Evolutionary conservation across 2,113 vertebrate species (phyloP).

Genomic region (Globicephala melas): DNA sequence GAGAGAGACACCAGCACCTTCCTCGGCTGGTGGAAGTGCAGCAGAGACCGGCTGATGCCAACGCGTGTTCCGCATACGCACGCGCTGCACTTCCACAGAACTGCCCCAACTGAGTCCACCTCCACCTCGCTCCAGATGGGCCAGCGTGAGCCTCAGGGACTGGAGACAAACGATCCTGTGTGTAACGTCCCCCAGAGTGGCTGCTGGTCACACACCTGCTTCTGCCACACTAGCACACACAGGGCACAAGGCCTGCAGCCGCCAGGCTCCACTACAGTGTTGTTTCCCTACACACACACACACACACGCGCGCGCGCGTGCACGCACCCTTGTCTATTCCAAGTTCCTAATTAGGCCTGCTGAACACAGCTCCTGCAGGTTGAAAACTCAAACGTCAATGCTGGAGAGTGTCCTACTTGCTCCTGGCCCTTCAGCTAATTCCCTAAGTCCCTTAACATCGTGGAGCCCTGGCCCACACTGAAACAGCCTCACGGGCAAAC

Average conservation of each 20-base stretch:
- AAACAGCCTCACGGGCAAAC: background rate
- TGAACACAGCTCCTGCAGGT: background rate
- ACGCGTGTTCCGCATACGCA: fast-evolving
- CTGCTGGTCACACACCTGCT: fast-evolving
- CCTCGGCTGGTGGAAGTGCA: fast-evolving
- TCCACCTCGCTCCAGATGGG: fast-evolving
- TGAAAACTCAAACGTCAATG: background rate
- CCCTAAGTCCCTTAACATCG: background rate
- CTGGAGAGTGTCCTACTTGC: background rate
- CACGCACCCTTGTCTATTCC: too few species aligned
- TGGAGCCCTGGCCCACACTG: background rate
- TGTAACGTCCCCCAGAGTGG: background rate
- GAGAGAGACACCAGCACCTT: background rate
- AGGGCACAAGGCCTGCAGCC: background rate
- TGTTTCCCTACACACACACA: too few species aligned
- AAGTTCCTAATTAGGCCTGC: background rate
- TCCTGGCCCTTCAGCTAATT: background rate
- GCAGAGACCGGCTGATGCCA: fast-evolving
- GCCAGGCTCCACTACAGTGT: fast-evolving
- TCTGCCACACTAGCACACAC: background rate
- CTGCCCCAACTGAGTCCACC: fast-evolving
- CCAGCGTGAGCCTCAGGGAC: fast-evolving
- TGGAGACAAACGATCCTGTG: fast-evolving
- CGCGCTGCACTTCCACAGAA: fast-evolving
- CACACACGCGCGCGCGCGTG: fast-evolving